These are phyloP conservation scores for Spinus pinus DNA, from an alignment of 2,797 vertebrate genomes.

Conservation along the genomic window DNA sequence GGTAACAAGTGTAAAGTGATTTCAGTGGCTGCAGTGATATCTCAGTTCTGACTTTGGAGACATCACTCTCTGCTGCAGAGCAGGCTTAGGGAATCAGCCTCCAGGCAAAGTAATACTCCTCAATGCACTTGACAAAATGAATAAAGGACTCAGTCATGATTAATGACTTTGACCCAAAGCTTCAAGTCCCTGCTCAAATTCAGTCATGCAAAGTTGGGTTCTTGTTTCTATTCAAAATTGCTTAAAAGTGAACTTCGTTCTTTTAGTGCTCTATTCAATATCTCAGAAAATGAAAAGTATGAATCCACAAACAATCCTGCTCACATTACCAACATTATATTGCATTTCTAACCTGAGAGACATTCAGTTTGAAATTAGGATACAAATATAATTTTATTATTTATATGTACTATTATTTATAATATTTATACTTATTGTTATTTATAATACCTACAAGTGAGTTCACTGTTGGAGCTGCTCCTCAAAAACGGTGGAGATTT, in stretches of 20 bases:
- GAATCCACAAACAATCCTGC: not conserved
- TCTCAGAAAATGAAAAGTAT: not conserved
- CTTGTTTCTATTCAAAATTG: not conserved
- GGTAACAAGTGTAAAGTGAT: slow-evolving; percentile 4
- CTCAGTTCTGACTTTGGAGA: slow-evolving; percentile 1
- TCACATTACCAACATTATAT: not conserved
- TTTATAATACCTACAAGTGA: not conserved
- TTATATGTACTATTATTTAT: not conserved
- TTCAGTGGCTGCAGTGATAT: not conserved
- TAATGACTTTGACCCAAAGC: slow-evolving; percentile 25
- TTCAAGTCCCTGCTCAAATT: not conserved
- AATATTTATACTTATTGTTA: not conserved
- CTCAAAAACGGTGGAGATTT: not conserved
- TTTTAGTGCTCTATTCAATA: not conserved
- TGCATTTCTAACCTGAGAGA: not conserved
- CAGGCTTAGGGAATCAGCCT: not conserved
- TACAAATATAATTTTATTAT: not conserved
- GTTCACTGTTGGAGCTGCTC: not conserved
- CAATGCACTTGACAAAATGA: slow-evolving; percentile 33
- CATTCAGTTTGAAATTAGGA: not conserved
- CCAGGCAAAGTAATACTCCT: not conserved
- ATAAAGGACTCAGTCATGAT: slow-evolving; percentile 13
- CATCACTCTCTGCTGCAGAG: not conserved
- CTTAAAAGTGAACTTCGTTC: not conserved
- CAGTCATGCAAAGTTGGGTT: not conserved